Evolutionary conservation across 2,113 vertebrate species (phyloP).

Genomic region (Archilochus colubris): DNA sequence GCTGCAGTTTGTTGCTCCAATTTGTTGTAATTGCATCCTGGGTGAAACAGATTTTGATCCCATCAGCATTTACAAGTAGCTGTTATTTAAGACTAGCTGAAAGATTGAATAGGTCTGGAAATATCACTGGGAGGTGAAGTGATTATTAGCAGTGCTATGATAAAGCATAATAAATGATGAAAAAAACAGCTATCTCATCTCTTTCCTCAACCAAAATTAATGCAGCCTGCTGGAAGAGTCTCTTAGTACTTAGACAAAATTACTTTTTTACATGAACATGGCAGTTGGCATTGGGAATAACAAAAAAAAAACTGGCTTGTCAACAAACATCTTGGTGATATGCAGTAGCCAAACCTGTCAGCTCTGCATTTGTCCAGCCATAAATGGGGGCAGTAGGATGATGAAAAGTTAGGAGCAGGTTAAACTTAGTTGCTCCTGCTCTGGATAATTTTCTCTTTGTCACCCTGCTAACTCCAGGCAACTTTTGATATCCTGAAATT

Average conservation of each 20-base stretch:
- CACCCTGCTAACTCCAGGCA: neutral
- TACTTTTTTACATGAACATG: neutral
- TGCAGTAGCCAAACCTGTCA: rapidly evolving
- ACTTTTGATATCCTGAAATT: neutral
- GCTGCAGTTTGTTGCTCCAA: neutral
- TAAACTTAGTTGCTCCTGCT: neutral
- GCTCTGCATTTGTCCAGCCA: neutral
- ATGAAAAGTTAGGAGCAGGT: neutral
- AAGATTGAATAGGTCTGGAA: neutral
- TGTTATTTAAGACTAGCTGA: neutral
- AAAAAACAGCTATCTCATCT: neutral
- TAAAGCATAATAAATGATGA: neutral
- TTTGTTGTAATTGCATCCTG: neutral
- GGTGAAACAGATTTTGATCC: neutral
- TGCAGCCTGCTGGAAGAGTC: neutral
- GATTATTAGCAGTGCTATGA: rapidly evolving
- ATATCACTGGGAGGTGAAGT: neutral
- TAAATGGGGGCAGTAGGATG: neutral
- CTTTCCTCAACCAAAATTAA: neutral
- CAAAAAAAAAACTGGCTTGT: neutral
- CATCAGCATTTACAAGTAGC: neutral
- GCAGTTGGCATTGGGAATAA: neutral
- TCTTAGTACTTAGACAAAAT: neutral
- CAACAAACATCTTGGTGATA: neutral
- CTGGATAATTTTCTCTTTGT: neutral